phyloP scores from a whole-genome alignment of 2,888 invertebrate genomes.

The Orthosia gracilis region DNA sequence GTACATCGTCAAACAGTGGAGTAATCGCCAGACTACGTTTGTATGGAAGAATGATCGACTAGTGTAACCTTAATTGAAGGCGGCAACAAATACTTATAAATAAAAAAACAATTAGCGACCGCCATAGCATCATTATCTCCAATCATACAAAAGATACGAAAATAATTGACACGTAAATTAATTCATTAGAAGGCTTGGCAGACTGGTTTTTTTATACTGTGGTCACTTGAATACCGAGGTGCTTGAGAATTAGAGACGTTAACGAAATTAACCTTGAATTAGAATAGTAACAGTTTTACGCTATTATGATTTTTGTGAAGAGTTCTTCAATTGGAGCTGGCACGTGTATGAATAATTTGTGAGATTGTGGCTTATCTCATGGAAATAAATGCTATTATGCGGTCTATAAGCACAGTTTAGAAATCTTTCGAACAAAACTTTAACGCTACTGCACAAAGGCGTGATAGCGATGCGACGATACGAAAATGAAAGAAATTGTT shows the following conservation, averaged over 20 bases:
- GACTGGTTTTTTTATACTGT: conserved; percentile 35
- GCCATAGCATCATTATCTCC: conserved; percentile 13
- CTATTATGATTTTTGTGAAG: conserved; percentile 32
- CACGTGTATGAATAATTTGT: conserved; percentile 18
- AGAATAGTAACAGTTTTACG: conserved; percentile 42
- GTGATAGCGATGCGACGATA: background rate
- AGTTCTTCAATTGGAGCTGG: conserved; percentile 18
- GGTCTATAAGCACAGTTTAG: background rate
- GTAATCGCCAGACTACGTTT: no score
- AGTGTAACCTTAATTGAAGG: background rate
- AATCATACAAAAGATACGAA: conserved; percentile 16
- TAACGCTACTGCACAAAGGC: background rate
- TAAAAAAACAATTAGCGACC: conserved; percentile 6
- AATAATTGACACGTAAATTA: conserved; percentile 43
- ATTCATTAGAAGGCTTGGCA: conserved; percentile 34
- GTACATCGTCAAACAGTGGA: no score
- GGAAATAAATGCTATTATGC: background rate
- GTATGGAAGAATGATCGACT: no score
- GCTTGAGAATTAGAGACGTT: conserved; percentile 46
- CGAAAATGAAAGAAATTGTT: no score
- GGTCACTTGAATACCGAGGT: conserved; percentile 30
- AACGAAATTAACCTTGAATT: conserved; percentile 71
- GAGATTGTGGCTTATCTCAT: background rate
- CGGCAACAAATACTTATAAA: conserved; percentile 4
- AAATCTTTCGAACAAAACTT: background rate